Conservation (phyloP, 1,140 invertebrate species). For the Mactra quadrangularis region DNA sequence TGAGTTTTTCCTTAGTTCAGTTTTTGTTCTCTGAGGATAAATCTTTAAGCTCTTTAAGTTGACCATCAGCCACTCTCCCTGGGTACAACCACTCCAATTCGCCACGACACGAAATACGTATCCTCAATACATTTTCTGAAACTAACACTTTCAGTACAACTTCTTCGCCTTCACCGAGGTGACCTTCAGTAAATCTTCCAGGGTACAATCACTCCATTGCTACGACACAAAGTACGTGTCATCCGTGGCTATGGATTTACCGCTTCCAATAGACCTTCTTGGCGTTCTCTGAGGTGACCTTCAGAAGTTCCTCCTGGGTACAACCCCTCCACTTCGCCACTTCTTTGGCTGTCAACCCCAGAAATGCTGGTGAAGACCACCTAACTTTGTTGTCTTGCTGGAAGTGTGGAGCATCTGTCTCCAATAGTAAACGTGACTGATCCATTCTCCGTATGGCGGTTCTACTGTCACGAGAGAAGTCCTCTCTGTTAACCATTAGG, state of each 20-base stretch:
- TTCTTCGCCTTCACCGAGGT: too few relatives aligned
- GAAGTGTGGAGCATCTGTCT: slow-evolving; percentile 7
- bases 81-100: not conserved
- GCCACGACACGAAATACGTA: too few relatives aligned
- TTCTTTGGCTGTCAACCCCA: not conserved
- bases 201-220: too few relatives aligned
- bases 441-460: not conserved
- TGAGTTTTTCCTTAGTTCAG: too few relatives aligned
- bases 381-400: not conserved
- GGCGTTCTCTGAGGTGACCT: not conserved
- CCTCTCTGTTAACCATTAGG: not conserved
- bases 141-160: too few relatives aligned
- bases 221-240: too few relatives aligned
- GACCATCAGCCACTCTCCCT: not conserved
- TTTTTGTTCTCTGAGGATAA: too few relatives aligned
- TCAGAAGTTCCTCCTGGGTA: not conserved
- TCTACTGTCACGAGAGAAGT: not conserved
- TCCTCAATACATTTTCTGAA: too few relatives aligned
- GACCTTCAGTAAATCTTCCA: too few relatives aligned
- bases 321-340: not conserved
- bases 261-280: not conserved
- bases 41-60: not conserved
- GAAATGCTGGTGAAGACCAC: not conserved
- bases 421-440: not conserved
- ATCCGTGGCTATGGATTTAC: too few relatives aligned